Conservation (phyloP, 23 tunicate species). For the Trididemnum clinides region DNA sequence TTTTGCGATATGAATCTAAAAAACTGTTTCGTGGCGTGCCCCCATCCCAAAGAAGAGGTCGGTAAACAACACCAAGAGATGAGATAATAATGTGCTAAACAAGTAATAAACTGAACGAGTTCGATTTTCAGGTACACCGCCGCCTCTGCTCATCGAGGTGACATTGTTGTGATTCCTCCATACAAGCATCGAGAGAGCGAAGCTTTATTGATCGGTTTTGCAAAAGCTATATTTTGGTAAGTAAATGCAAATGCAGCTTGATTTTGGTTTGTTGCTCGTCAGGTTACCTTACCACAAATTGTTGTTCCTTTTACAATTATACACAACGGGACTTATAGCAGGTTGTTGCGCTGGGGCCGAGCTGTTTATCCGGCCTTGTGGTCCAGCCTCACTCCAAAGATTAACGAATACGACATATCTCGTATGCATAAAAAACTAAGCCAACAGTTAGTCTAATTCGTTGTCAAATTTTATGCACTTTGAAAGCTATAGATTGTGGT, state of each 20-base stretch:
- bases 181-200: slow-evolving; percentile 2
- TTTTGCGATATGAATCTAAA: too few relatives aligned
- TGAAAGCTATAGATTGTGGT: too few relatives aligned
- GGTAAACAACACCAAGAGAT: neutral
- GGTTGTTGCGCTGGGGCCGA: too few relatives aligned
- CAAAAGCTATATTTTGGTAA: neutral
- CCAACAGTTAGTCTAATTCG: neutral
- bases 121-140: neutral
- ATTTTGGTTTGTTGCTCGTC: too few relatives aligned
- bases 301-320: too few relatives aligned
- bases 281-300: too few relatives aligned
- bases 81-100: neutral
- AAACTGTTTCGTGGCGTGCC: too few relatives aligned
- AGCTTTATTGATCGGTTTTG: neutral
- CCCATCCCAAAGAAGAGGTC: too few relatives aligned
- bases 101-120: neutral
- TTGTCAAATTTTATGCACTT: too few relatives aligned
- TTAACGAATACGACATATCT: neutral
- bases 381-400: too few relatives aligned
- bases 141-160: neutral
- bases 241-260: too few relatives aligned
- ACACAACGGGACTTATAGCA: neutral
- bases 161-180: neutral
- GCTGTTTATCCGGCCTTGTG: too few relatives aligned
- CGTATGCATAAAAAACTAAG: neutral